Base-by-base conservation (phyloP, 2,797 vertebrate species). In the Botia kubotai region DNA sequence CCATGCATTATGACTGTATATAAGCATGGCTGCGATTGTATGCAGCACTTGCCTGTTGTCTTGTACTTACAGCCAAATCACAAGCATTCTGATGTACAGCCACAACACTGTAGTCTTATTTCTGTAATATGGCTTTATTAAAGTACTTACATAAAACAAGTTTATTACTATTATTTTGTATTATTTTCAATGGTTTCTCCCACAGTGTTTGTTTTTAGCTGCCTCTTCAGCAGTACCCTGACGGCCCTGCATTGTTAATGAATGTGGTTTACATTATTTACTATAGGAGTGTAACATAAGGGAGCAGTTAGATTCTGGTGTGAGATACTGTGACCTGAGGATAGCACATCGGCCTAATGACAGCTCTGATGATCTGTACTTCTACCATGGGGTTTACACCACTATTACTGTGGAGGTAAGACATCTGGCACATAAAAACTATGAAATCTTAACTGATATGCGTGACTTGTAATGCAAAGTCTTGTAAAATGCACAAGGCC, bases 321-420 rank as follows among this genome's bases (percentile, higher is more conserved):
- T 97, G 76, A 90, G 98, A 75, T 98, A 97, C 87, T 92, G 96
- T 72, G 98, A 99, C 90, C 94, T 99, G 84, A 94, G 97, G 67
- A 93, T 98, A 0, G 97, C 96, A 1, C 96, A 94, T 91, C 90
- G 95, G 72, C 93, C 91, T 50, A 92, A 93, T 0, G 96, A 98
- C 87, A 87, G 87, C 17, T 94, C 95, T 36, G 81, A 67, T 1
- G 93, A 95, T 79, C 91, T 99, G 57, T 96, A 96, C 87, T 99
- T 98, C 0, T 96, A 97, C 85, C 97, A 99, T 21, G 95, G 96
- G 7, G 86, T 98, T 13, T 98, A 97, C 90, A 97, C 95, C 75
- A 93, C 94, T 0, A 87, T 95, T 39, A 95, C 95, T 6, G 97
- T 99, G 72, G 92, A 97, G 97, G 97, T 99, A 89, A 80, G 73